These are phyloP conservation scores for Ptychoptera contaminata DNA, from an alignment of 2,888 invertebrate genomes.

Conservation along the genomic window DNA sequence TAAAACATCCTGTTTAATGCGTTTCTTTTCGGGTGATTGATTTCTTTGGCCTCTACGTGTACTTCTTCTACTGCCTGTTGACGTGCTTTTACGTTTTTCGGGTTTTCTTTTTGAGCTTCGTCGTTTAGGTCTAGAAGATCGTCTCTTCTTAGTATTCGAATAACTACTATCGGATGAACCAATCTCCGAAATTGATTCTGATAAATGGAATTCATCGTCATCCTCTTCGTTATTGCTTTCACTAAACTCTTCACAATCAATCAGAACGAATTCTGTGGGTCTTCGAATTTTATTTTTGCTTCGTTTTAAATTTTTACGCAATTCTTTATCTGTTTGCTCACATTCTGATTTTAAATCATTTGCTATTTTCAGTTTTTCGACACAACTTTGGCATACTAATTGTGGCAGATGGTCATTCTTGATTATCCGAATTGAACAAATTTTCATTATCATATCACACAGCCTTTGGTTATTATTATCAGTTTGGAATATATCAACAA, in stretches of 20 bases:
- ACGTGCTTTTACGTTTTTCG: slow-evolving; percentile 6
- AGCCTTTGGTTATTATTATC: slow-evolving; percentile 20
- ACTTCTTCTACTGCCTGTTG: background rate
- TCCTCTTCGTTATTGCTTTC: slow-evolving; percentile 18
- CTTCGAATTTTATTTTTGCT: slow-evolving; percentile 26
- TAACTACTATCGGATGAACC: slow-evolving; percentile 20
- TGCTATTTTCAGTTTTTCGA: slow-evolving; percentile 26
- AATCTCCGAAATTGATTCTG: slow-evolving; percentile 19
- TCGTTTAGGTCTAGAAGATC: slow-evolving; percentile 10
- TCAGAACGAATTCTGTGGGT: slow-evolving; percentile 26
- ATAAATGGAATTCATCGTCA: slow-evolving; percentile 28
- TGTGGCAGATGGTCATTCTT: slow-evolving; percentile 30
- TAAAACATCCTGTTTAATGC: background rate
- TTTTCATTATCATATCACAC: slow-evolving; percentile 27
- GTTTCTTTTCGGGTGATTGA: slow-evolving; percentile 7
- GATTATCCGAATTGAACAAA: slow-evolving; percentile 26
- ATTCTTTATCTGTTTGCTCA: slow-evolving; percentile 26
- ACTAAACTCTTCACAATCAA: slow-evolving; percentile 22
- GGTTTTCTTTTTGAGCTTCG: slow-evolving; percentile 5
- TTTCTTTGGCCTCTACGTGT: background rate
- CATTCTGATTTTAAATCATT: slow-evolving; percentile 26
- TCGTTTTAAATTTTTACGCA: slow-evolving; percentile 27
- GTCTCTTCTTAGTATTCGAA: slow-evolving; percentile 12
- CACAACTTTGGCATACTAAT: slow-evolving; percentile 26
- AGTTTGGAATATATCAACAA: slow-evolving; percentile 23